Base-by-base conservation (phyloP, 1,140 invertebrate genomes). In the Megathymus violae region DNA sequence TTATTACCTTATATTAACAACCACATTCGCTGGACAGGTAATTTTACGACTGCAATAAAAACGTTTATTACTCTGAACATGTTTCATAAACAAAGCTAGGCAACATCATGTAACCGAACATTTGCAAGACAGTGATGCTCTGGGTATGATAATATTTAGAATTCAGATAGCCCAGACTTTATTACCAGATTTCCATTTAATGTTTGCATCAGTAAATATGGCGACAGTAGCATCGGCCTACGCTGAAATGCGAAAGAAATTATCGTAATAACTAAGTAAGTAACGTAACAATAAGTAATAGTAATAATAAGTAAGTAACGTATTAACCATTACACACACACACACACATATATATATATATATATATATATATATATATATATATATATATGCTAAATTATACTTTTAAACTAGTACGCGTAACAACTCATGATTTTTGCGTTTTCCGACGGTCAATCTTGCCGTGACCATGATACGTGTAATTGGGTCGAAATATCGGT, bases 21-120 rank as follows among this genome's bases (percentile, higher is more conserved):
- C 5, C 4, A 74, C 19, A 64, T 56, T 75, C 11, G 41, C 15
- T 50, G 48, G 25, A 4, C 6, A n/a, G 10, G 19, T 4, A 36
- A 16, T 46, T 34, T 22, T n/a, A 36, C 7, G 17, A 46, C 11
- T 16, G 41, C 25, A 46, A 69, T 69, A 64, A 68, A 1, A 31
- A 59, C 36, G 46, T 36, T 17, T 16, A 36, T 46, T 15, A 15
- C 4, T 31, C 15, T 46, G 41, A 41, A 59, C 54, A 59, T 46
- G 54, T 59, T 59, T 59, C 54, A 59, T 59, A 76, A 82, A 85
- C 76, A 81, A 80, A 75, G 68, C 63, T 74, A 61, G 72, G 69
- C 58, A 62, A 72, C 71, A 76, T 72, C 74, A 69, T 69, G 78
- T 78, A 67, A 75, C 59, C 68, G 58, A 68, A 64, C 71, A 71